Evolutionary conservation across 2,888 invertebrate genomes (phyloP), one percentile per base, ranked within the genome.

Genomic region (Polymixis lichenea): DNA sequence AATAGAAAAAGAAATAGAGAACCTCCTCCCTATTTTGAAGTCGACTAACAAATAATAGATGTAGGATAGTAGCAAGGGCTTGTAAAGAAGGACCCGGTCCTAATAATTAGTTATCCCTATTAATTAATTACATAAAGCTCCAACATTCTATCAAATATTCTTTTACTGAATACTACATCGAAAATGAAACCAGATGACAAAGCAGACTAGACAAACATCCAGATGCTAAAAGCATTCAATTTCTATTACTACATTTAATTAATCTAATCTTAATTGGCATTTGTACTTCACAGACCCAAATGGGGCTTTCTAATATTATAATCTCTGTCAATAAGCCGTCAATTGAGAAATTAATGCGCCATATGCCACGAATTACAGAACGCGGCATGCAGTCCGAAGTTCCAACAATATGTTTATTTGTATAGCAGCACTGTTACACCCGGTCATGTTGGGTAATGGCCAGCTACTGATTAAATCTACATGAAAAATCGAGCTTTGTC

Each of bases 391-490:
- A 82, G 82, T 72, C 75, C 75, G 66, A 78, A 78, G 77, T 71
- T 67, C 65, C 61, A 78, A 68, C 84, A 78, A 82, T 73, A 80
- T 82, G 82, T 87, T 89, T 90, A 88, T 91, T 91, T 90, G 90
- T 88, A 91, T 75, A 77, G 77, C 79, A 88, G 43, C 8, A 49
- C 49, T 15, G 32, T 6, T 19, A 28, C 80, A 66, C 74, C 80
- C 78, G 75, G 79, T 67, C 67, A 56, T 64, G 62, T 55, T 22
- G 77, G 60, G 84, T 86, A 90, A 90, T 90, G 91, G 51, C 68
- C 75, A 65, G 43, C 62, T 89, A 89, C 91, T 93, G 93, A 95
- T 96, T 95, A 96, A 96, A 95, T 93, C 95, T 95, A 93, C 94
- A 96, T 90, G 93, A 94, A 92, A 95, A 95, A 95, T 95, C 91